A percentile compares a stretch with the other conserved stretches of the same genome.
Evolutionary conservation across 2,113 vertebrate species (phyloP).

Genomic region (Myiozetetes cayanensis): DNA sequence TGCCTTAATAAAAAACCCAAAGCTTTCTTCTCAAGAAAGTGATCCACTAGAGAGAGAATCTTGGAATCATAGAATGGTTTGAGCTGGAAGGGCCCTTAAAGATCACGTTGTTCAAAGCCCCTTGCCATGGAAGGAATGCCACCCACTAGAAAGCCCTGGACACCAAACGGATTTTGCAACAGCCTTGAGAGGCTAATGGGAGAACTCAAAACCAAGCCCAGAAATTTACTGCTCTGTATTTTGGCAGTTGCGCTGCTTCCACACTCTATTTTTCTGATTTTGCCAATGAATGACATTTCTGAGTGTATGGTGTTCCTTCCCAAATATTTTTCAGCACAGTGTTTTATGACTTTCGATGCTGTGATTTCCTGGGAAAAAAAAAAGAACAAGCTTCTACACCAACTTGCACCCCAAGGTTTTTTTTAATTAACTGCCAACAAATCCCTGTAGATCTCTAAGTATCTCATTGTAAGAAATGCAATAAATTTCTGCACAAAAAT

Average conservation of each 20-base stretch:
- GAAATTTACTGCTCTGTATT: not conserved
- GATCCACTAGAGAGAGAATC: not conserved
- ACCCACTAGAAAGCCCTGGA: not conserved
- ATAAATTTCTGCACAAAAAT: constrained; percentile 36
- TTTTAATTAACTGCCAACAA: constrained; percentile 25
- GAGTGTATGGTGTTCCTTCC: not conserved
- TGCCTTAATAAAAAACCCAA: not conserved
- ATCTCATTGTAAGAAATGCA: constrained; percentile 37
- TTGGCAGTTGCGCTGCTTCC: not conserved
- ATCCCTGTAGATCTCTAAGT: constrained; percentile 17
- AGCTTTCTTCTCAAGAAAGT: not conserved
- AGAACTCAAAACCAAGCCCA: not conserved
- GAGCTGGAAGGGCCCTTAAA: not conserved
- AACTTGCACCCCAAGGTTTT: not conserved
- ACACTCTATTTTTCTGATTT: not conserved
- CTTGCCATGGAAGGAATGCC: not conserved
- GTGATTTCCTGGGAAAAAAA: not conserved
- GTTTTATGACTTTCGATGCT: not conserved
- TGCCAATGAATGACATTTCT: not conserved
- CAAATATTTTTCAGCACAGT: not conserved
- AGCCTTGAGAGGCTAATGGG: rapidly evolving
- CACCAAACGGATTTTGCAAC: not conserved
- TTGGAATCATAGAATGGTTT: not conserved
- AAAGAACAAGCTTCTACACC: not conserved
- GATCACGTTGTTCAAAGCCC: not conserved